Conservation (phyloP, 2,113 vertebrate genomes). For the Cinclus mexicanus region DNA sequence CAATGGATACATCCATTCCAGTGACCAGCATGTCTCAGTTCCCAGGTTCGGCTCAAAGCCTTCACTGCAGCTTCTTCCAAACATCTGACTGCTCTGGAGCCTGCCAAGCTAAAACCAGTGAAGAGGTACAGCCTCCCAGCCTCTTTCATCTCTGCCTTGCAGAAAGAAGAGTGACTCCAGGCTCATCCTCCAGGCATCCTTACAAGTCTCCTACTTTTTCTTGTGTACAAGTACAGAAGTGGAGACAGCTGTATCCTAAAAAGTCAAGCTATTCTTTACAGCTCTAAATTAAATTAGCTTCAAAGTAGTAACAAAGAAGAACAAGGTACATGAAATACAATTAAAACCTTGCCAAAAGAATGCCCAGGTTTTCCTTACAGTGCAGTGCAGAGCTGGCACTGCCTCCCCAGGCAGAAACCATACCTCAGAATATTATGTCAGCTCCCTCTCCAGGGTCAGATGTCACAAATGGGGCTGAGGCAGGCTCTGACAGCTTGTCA, state of each 20-base stretch:
- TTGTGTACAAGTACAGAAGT: background rate
- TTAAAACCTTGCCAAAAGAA: slow-evolving; percentile 1
- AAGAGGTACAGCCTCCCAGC: background rate
- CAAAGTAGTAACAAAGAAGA: background rate
- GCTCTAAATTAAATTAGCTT: background rate
- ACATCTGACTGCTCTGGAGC: background rate
- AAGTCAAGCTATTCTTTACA: background rate
- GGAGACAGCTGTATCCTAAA: background rate
- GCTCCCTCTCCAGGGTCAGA: background rate
- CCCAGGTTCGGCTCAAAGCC: background rate
- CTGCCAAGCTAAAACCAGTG: background rate
- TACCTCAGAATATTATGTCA: background rate
- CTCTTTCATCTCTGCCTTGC: background rate
- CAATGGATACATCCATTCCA: background rate
- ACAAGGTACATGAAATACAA: background rate
- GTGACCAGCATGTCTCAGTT: background rate
- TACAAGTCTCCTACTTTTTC: background rate
- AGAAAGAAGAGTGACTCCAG: background rate
- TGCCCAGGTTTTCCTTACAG: background rate
- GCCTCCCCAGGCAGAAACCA: background rate
- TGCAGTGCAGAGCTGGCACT: background rate
- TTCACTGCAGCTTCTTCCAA: background rate
- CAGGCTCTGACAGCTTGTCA: slow-evolving; percentile 22
- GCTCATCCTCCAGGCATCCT: background rate
- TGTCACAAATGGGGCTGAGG: background rate